Evolutionary conservation across 30 jellyfish, hydroid and myxozoan species (phyloP).

Genomic region (Haliclystus octoradiatus): DNA sequence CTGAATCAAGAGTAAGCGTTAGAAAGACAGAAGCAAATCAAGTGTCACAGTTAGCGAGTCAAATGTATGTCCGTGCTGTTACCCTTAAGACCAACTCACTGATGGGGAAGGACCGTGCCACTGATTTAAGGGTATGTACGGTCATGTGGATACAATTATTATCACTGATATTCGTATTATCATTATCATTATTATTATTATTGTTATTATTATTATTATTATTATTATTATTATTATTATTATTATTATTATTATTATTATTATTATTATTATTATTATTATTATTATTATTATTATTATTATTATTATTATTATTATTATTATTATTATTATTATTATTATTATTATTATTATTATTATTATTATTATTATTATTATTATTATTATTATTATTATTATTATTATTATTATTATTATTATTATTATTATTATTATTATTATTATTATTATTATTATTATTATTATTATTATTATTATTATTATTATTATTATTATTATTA

Average conservation of each 20-base stretch:
- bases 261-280: neutral
- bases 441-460: too few relatives aligned
- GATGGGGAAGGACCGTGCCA: constrained; percentile 37
- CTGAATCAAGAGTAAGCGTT: constrained; percentile 42
- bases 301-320: neutral
- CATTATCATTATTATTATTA: neutral
- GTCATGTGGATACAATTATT: too few relatives aligned
- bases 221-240: neutral
- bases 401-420: too few relatives aligned
- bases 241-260: constrained; percentile 6
- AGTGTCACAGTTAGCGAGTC: constrained; percentile 66
- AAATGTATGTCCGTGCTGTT: constrained; percentile 68
- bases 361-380: neutral
- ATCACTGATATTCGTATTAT: too few relatives aligned
- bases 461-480: constrained; percentile 4
- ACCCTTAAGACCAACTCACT: constrained; percentile 42
- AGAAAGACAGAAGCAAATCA: constrained; percentile 45
- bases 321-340: neutral
- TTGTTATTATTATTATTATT: constrained; percentile 10
- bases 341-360: neutral
- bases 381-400: constrained; percentile 2
- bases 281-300: constrained; percentile 2
- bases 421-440: constrained; percentile 3
- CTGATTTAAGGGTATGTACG: constrained; percentile 52
- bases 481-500: too few relatives aligned